Evolutionary conservation across 2,797 vertebrate genomes (phyloP), one percentile per base, ranked within the genome.

Genomic region (Lepidocolaptes lacrymiger): DNA sequence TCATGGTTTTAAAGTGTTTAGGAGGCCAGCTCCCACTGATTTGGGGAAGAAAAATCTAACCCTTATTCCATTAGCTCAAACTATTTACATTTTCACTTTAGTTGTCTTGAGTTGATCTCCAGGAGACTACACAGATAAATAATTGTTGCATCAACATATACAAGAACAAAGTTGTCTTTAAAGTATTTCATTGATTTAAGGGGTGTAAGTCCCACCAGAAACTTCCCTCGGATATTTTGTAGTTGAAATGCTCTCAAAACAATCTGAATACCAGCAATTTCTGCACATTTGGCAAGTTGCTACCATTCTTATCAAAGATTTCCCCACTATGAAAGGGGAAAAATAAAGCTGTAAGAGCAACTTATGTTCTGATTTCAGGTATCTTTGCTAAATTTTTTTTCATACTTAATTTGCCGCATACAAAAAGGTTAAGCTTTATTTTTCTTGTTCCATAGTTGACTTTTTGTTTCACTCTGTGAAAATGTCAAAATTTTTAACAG

Each of bases 291-390:
- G 86, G 85, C 94, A 95, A 95, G 95, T 92, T 93, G 93, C 92
- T 97, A 89, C 96, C 85, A 96, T 96, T 96, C 91, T 94, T 97
- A 89, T 95, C 85, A 97, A 97, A 95, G 85, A 91, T 85, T 97
- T 92, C 88, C 17, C 43, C n/a, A 30, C 44, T 63, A 91, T 67
- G 88, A 94, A 95, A 89, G 78, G 78, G 66, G 24, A 46, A 56
- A 72, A 87, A 41, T 20, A 46, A 34, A 72, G 43, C 28, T 62
- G 12, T 22, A 28, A 87, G 22, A 88, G n/a, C 26, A 89, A 69
- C 16, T 26, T 72, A 39, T 12, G 34, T 39, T 55, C 10, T 88
- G 55, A 83, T 71, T 79, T 46, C 74, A 77, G 55, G 37, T 54
- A 28, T 5, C 28, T 91, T 93, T 85, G 77, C 13, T 27, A 69